Evolutionary conservation across 2,113 vertebrate genomes (phyloP), one percentile per base, ranked within the genome.

Genomic region (Arenaria interpres): DNA sequence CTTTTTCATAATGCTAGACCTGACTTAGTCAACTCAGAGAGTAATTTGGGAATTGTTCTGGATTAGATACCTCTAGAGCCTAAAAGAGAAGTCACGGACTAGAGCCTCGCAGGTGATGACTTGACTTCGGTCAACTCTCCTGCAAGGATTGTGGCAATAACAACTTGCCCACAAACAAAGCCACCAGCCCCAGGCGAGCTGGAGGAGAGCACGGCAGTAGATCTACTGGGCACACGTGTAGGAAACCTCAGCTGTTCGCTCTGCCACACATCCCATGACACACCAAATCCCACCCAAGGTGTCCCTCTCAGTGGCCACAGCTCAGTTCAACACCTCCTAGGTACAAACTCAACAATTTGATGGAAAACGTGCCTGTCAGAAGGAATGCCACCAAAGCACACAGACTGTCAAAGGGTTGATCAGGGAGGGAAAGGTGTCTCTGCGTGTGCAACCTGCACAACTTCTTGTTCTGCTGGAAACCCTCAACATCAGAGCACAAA

Each of bases 371-470:
- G 4, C 18, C 84, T 37, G 60, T 54, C 14, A 18, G 63, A 56
- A 24, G 63, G 63, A 33, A 37, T 14, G 32, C 6, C n/a, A 62
- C 16, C 50, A 77, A 56, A 45, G 77, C 57, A 77, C 23, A 12
- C 2, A 33, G 28, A 41, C 32, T 51, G 59, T 23, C 57, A 25
- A 20, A 39, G 64, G 15, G n/a, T 8, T 1, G 1, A 9, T 24
- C 32, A 25, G 24, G 37, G 21, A 63, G 24, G 48, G 35, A 39
- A 68, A n/a, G 33, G 43, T 1, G 0, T 28, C 15, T 22, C 46
- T 5, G 21, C 5, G 9, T 6, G 64, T 28, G 23, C 57, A 60
- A 39, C 21, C 4, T 9, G 32, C 27, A 37, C 0, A 0, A 41
- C 16, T 32, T 32, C 51, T 25, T 45, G 20, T n/a, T 64, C 87